Evolutionary conservation across 1,140 invertebrate species (phyloP), one percentile per base, ranked within the genome.

Genomic region (Belonocnema kinseyi): DNA sequence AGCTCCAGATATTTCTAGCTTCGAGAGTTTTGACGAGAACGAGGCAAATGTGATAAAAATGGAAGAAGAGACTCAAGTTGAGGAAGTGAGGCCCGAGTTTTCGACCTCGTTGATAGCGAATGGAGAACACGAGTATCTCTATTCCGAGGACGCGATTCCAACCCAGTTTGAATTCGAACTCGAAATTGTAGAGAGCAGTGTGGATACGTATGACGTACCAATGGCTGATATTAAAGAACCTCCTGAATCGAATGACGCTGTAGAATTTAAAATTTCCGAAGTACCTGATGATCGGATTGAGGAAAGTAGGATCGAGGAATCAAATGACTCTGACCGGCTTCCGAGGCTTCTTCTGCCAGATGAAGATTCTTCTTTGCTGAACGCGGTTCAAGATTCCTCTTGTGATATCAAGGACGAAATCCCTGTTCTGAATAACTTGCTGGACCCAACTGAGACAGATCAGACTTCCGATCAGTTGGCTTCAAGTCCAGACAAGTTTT

Each of bases 11-110:
- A 53, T 80, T 52, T 73, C 40, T 46, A 14, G 56, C 26, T 58
- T 26, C 19, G 40, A 46, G 40, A 21, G 17, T 19, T 19, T 19
- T 56, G 17, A 11, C 8, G 58, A 74, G 16, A 72, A 80, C 16
- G 83, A 85, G 3, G 83, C 80, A 72, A 84, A 85, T 8, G 85
- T 90, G 8, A 92, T 91, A 50, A 89, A 90, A 75, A 77, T 90
- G 2, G 90, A 91, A 1, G 90, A 91, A 33, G 89, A 90, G 21
- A 91, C 88, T 80, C 88, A 90, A 78, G 90, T 89, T 0, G 90
- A 90, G 33, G 90, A 91, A 73, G 88, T 91, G 21, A 26, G 91
- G 19, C 88, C 90, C 46, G 90, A 85, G 8, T 90, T 90, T 1
- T 87, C 89, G 21, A 84, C 87, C 21, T 75, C 77, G 13, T 2